These are phyloP conservation scores for Pheosia tremula DNA, from an alignment of 2,888 invertebrate genomes.

Conservation along the genomic window DNA sequence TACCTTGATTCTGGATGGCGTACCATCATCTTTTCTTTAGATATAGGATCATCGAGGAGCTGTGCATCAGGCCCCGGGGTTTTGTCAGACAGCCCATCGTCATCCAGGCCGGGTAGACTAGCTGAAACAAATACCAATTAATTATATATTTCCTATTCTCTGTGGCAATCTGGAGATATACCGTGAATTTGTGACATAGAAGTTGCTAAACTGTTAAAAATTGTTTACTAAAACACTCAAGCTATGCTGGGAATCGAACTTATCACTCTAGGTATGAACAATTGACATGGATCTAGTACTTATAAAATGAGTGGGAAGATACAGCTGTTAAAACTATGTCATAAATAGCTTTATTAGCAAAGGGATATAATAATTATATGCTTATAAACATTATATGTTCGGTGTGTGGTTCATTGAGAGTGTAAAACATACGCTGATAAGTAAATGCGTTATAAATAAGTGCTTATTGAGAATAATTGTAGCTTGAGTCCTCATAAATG, in stretches of 20 bases:
- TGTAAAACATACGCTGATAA: not conserved
- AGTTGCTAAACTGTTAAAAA: no score
- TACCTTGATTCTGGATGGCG: slow-evolving; percentile 36
- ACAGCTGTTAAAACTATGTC: not conserved
- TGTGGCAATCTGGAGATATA: not conserved
- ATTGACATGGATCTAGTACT: not conserved
- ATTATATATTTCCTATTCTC: not conserved
- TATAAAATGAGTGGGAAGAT: not conserved
- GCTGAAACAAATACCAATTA: slow-evolving; percentile 31
- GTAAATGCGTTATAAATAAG: not conserved
- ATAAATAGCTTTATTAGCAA: not conserved
- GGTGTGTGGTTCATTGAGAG: not conserved
- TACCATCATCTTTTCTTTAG: slow-evolving; percentile 69
- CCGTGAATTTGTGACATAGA: no score
- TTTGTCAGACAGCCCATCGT: slow-evolving; percentile 50
- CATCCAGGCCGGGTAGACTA: slow-evolving; percentile 54
- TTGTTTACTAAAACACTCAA: no score
- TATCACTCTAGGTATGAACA: not conserved
- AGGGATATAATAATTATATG: no score
- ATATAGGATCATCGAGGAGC: slow-evolving; percentile 45
- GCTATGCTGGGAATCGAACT: no score
- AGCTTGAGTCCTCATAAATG: not conserved
- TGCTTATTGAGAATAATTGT: not conserved
- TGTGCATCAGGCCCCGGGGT: slow-evolving; percentile 52
- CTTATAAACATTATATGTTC: not conserved